Conservation (phyloP, 2,113 vertebrate species). For the Ameiurus melas region DNA sequence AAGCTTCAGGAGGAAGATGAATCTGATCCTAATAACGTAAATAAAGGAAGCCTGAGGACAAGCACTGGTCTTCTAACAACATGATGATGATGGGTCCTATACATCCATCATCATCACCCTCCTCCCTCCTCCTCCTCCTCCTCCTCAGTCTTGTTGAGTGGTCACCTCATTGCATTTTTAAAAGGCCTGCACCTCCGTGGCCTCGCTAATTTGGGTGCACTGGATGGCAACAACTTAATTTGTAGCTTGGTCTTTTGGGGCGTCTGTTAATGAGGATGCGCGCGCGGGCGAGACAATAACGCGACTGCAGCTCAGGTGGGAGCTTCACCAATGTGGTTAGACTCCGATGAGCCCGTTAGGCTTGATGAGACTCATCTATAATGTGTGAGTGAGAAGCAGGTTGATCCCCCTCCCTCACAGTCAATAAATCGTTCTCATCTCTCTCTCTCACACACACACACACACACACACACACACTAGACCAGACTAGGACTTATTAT, state of each 20-base stretch:
- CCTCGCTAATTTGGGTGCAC: slow-evolving; percentile 75
- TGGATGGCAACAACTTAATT: slow-evolving; percentile 80
- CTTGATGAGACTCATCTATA: slow-evolving; percentile 77
- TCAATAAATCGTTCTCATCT: slow-evolving; percentile 43
- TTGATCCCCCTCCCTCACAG: slow-evolving; percentile 42
- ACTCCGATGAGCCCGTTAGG: slow-evolving; percentile 70
- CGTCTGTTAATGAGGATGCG: slow-evolving; percentile 75
- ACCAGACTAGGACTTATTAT: slow-evolving; percentile 32
- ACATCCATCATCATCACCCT: slow-evolving; percentile 21
- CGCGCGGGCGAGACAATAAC: slow-evolving; percentile 70
- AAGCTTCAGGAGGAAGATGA: not conserved
- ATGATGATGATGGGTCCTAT: slow-evolving; percentile 21
- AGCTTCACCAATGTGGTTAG: slow-evolving; percentile 64
- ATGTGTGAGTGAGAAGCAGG: slow-evolving; percentile 75
- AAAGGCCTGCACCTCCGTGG: slow-evolving; percentile 50
- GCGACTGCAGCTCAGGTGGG: slow-evolving; percentile 63
- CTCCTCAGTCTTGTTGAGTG: slow-evolving; percentile 48
- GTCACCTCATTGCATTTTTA: slow-evolving; percentile 65
- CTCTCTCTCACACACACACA: not conserved
- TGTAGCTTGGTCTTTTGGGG: slow-evolving; percentile 68
- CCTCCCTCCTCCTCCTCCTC: slow-evolving; percentile 26
- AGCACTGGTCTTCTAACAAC: not conserved
- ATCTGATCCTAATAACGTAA: not conserved
- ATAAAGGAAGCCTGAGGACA: not conserved
- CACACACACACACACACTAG: not conserved